Percentiles rank a stretch among this genome's conserved stretches.
phyloP scores from a whole-genome alignment of 2,888 invertebrate species.

The Alloscopus bannaensis region DNA sequence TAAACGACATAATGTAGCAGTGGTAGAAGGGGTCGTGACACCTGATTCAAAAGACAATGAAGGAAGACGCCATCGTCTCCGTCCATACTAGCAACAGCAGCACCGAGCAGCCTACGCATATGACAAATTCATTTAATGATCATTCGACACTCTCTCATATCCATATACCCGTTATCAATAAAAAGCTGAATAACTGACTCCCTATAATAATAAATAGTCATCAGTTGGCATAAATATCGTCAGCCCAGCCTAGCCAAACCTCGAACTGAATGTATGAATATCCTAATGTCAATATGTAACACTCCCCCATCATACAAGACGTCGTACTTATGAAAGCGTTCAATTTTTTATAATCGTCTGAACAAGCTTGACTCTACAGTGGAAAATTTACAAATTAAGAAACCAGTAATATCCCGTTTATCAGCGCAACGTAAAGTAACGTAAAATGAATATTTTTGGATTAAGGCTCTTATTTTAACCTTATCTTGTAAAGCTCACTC shows the following conservation, averaged over 20 bases:
- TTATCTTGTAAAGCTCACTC: constrained; percentile 28
- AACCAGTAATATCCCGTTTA: constrained; percentile 53
- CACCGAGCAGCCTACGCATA: too few species aligned
- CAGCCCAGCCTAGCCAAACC: constrained; percentile 27
- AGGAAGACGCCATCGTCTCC: too few species aligned
- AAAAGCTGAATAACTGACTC: constrained; percentile 12
- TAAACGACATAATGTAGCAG: too few species aligned
- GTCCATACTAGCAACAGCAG: too few species aligned
- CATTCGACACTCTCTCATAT: too few species aligned
- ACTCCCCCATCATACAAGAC: constrained; percentile 26
- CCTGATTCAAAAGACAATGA: too few species aligned
- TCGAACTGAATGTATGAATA: constrained; percentile 42
- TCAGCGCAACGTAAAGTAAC: background rate
- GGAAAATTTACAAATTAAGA: constrained; percentile 64
- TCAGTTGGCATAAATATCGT: too few species aligned
- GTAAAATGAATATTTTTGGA: constrained; percentile 54
- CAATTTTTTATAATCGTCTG: constrained; percentile 56
- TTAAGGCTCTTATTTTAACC: constrained; percentile 24
- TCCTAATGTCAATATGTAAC: constrained; percentile 23
- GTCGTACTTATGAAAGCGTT: constrained; percentile 37
- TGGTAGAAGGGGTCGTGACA: too few species aligned
- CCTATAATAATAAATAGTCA: too few species aligned
- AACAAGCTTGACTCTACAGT: constrained; percentile 49
- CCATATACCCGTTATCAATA: too few species aligned
- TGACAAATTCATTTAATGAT: too few species aligned